phyloP scores from a whole-genome alignment of 2,797 vertebrate genomes.

The Fundulus diaphanus region DNA sequence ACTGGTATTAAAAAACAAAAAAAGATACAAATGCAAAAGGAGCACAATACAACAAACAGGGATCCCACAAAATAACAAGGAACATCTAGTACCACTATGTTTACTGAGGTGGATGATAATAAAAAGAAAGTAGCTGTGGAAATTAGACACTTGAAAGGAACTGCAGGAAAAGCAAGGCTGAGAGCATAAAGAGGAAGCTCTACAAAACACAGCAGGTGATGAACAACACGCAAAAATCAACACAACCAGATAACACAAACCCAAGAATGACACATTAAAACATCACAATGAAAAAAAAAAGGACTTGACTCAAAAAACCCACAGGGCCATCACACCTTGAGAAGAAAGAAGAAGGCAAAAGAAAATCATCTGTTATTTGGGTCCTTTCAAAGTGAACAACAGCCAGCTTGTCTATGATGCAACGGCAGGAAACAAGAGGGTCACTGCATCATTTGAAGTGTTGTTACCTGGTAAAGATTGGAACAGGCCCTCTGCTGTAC shows the following conservation, averaged over 20 bases:
- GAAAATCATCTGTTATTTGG: slow-evolving; percentile 41
- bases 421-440: slow-evolving; percentile 59
- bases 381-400: slow-evolving; percentile 57
- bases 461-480: slow-evolving; percentile 36
- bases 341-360: slow-evolving; percentile 1
- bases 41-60: background rate
- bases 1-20: background rate
- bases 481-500: slow-evolving; percentile 22
- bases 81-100: background rate
- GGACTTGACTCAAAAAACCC: background rate
- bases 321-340: background rate
- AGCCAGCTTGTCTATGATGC: slow-evolving; percentile 56
- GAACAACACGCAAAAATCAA: background rate
- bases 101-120: background rate
- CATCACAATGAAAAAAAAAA: background rate
- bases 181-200: background rate
- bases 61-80: background rate
- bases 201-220: background rate
- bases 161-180: background rate
- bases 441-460: slow-evolving; percentile 44
- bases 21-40: background rate
- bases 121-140: background rate
- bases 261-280: background rate
- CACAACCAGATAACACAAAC: background rate
- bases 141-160: background rate